These are phyloP conservation scores for Danaus melanippus DNA, from an alignment of 1,140 invertebrate genomes.

Conservation along the genomic window DNA sequence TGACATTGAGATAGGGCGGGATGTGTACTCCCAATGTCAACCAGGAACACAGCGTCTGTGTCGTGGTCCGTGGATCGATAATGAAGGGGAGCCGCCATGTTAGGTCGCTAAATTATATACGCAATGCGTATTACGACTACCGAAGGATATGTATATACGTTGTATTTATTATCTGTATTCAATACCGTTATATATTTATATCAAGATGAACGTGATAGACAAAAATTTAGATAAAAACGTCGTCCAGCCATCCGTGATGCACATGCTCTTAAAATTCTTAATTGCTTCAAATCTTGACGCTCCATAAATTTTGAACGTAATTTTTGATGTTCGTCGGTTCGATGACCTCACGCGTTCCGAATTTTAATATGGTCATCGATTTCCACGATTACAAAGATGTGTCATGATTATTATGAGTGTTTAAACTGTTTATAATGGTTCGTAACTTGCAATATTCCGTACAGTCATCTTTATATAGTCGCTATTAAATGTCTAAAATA, in stretches of 20 bases:
- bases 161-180: no score
- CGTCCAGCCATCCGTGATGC: constrained; percentile 39
- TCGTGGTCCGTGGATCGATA: constrained; percentile 50
- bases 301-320: constrained; percentile 59
- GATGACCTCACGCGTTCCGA: constrained; percentile 29
- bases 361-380: constrained; percentile 20
- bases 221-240: no score
- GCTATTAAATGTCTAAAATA: no score
- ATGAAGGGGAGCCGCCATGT: constrained; percentile 31
- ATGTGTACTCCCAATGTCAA: neutral
- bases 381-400: constrained; percentile 10
- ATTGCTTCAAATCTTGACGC: constrained; percentile 50
- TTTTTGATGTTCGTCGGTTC: constrained; percentile 41
- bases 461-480: no score
- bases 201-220: no score
- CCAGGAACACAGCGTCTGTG: constrained; percentile 41
- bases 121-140: no score
- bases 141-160: no score
- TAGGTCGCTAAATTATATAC: constrained; percentile 13
- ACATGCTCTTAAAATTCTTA: constrained; percentile 45
- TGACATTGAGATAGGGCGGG: neutral
- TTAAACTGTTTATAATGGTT: neutral
- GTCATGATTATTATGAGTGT: constrained; percentile 1
- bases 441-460: no score
- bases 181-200: no score